Conservation (phyloP, 1,140 invertebrate genomes). For the Cylas formicarius region DNA sequence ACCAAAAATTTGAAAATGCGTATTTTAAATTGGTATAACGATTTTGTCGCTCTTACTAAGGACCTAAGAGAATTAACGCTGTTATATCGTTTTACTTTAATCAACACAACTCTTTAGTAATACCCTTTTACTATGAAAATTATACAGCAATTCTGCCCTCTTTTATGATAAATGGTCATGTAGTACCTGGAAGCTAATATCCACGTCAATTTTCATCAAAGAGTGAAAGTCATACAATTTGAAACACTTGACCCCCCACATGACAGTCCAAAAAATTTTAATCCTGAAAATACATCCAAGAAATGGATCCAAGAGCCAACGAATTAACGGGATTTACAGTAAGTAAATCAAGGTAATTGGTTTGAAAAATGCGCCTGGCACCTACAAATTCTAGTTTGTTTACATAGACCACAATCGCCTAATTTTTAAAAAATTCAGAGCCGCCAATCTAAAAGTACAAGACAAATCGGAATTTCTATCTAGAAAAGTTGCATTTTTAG, state of each 20-base stretch:
- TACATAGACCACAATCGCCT: slow-evolving; percentile 32
- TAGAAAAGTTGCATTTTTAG: slow-evolving; percentile 5
- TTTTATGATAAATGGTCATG: too few relatives aligned
- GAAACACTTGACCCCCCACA: too few relatives aligned
- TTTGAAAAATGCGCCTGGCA: slow-evolving; percentile 40
- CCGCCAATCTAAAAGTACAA: slow-evolving; percentile 27
- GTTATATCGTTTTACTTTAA: too few relatives aligned
- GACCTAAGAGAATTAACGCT: too few relatives aligned
- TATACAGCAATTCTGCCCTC: too few relatives aligned
- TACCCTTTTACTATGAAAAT: too few relatives aligned
- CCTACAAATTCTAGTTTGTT: slow-evolving; percentile 30
- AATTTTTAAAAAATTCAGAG: slow-evolving; percentile 25
- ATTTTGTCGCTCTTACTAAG: too few relatives aligned
- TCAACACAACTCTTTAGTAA: too few relatives aligned
- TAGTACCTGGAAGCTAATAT: slow-evolving; percentile 44
- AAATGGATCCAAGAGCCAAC: slow-evolving; percentile 35
- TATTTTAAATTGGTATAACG: too few relatives aligned
- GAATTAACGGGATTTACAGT: slow-evolving; percentile 46
- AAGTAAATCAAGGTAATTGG: slow-evolving; percentile 39
- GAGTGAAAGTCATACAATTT: too few relatives aligned
- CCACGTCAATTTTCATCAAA: too few relatives aligned
- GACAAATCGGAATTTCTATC: neutral
- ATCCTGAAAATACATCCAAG: slow-evolving; percentile 44
- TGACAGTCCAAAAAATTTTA: slow-evolving; percentile 45
- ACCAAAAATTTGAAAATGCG: too few relatives aligned